Evolutionary conservation across 2,113 vertebrate species (phyloP), one percentile per base, ranked within the genome.

Genomic region (Bufo bufo): DNA sequence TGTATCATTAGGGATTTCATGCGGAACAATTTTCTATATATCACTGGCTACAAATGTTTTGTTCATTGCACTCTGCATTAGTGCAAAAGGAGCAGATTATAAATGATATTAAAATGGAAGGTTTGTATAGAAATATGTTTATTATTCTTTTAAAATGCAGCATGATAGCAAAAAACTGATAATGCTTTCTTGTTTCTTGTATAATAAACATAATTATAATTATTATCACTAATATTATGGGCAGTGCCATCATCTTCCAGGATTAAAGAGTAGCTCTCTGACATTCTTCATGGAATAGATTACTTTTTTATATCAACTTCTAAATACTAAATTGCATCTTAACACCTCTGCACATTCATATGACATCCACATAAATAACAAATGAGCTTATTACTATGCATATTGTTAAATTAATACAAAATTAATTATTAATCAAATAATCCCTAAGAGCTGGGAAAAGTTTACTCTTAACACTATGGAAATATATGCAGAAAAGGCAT

Each of bases 231-330:
- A 75, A 11, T 75, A 79, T 19, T 50, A 50, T 20, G 71, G 33
- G 43, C 20, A 23, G 65, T 33, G 65, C 3, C 33, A 47, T 74
- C 17, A 9, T 49, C 72, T 63, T 85, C 65, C 66, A 3, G 81
- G 33, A 23, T 80, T 78, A 52, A 83, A 75, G 81, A 19, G 45
- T 19, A 8, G 43, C 84, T 85, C 45, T 85, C 90, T 85, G 87
- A 89, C 66, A 86, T 90, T n/a, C 45, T 88, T 16, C 6, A 23
- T 91, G 89, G 89, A 90, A 89, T 87, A 85, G 61, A 75, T 88
- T 90, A 75, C 47, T 75, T 75, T 49, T 82, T 45, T 79, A 89
- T 89, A 20, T 59, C 50, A 19, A 12, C 56, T 85, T 65, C 80
- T 50, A 45, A 75, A 56, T 56, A 56, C 82, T 84, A 85, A 75